Conservation (phyloP, 2,888 invertebrate genomes). For the Erebia palarica region DNA sequence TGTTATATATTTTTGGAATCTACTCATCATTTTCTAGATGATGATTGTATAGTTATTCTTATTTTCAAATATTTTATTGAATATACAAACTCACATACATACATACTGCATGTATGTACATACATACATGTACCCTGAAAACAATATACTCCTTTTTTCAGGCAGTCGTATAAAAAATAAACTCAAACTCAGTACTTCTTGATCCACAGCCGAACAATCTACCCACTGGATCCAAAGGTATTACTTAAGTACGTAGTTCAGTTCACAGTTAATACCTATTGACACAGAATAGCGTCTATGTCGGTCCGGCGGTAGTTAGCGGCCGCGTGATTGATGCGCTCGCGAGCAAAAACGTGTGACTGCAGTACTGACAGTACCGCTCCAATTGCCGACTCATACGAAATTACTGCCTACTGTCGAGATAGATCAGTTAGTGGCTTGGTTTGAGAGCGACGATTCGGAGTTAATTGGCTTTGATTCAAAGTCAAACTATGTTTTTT, state of each 20-base stretch:
- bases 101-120: no score
- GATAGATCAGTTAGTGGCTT: constrained; percentile 16
- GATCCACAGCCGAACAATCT: background rate
- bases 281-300: constrained; percentile 22
- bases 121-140: no score
- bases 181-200: no score
- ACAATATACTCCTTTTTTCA: no score
- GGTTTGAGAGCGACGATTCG: background rate
- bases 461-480: background rate
- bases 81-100: no score
- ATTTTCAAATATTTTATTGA: no score
- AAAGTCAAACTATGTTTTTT: no score
- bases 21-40: no score
- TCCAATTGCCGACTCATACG: constrained; percentile 45
- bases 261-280: constrained; percentile 17
- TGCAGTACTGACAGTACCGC: constrained; percentile 32
- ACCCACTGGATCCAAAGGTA: background rate
- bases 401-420: constrained; percentile 25
- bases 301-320: constrained; percentile 37
- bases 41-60: no score
- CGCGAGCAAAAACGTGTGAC: constrained; percentile 55
- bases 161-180: no score
- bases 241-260: background rate
- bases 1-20: no score
- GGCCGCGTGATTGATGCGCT: constrained; percentile 43